Percentiles rank a stretch among this genome's conserved stretches.
Conservation (phyloP, 2,113 vertebrate genomes). For the Podarcis muralis region DNA sequence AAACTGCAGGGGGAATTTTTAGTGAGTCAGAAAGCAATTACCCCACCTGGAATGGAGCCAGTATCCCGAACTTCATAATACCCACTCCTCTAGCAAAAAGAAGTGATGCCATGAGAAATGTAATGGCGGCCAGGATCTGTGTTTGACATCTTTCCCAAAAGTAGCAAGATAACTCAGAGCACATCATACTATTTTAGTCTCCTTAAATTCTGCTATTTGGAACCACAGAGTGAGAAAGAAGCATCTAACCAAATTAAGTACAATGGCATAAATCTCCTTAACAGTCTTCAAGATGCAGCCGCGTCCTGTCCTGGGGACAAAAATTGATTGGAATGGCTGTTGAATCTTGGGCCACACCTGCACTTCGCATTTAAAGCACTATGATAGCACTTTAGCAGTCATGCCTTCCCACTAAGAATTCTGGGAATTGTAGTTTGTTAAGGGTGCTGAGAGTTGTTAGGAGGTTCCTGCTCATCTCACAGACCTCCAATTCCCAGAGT, state of each 20-base stretch:
- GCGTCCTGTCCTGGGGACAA: not conserved
- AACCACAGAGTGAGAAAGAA: not conserved
- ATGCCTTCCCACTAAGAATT: too few species aligned
- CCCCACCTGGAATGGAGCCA: conserved; percentile 64
- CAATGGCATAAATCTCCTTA: too few species aligned
- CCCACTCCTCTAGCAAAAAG: conserved; percentile 61
- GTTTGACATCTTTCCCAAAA: conserved; percentile 14
- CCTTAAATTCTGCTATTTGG: not conserved
- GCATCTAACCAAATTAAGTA: too few species aligned
- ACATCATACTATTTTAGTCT: conserved; percentile 16
- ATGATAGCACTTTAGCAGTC: too few species aligned
- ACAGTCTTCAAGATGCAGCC: not conserved
- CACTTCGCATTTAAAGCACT: too few species aligned
- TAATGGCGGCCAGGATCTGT: conserved; percentile 47
- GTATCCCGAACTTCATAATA: conserved; percentile 51
- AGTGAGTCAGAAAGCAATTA: conserved; percentile 65
- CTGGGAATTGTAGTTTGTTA: too few species aligned
- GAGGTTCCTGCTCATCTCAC: too few species aligned
- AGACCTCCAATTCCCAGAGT: too few species aligned
- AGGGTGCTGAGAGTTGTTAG: too few species aligned
- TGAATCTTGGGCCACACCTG: too few species aligned
- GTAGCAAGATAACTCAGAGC: conserved; percentile 22
- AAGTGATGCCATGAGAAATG: conserved; percentile 27
- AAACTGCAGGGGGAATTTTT: conserved; percentile 61
- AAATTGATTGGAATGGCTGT: too few species aligned